phyloP scores from a whole-genome alignment of 2,797 vertebrate genomes.

The Pterois miles region DNA sequence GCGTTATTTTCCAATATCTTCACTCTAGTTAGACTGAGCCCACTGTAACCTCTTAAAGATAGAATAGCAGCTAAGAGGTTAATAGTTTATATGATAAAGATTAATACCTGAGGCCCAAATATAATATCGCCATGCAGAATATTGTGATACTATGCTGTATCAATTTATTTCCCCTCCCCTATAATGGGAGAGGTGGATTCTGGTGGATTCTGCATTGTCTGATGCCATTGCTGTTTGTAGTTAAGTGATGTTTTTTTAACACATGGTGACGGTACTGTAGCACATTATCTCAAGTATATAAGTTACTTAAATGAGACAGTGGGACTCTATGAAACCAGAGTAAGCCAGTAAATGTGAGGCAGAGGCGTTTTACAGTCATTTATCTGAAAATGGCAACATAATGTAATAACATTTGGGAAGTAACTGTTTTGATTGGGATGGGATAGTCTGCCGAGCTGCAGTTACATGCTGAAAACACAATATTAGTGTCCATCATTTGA shows the following conservation, averaged over 20 bases:
- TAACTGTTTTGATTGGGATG: constrained; percentile 86
- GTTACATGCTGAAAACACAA: constrained; percentile 84
- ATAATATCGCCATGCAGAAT: no score
- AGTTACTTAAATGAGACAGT: constrained; percentile 71
- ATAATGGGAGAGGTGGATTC: not conserved
- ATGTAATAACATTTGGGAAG: constrained; percentile 86
- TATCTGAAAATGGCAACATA: constrained; percentile 87
- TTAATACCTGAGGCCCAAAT: no score
- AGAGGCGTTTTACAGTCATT: constrained; percentile 81
- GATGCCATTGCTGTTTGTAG: constrained; percentile 13
- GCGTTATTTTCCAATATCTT: no score
- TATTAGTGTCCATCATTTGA: constrained; percentile 84
- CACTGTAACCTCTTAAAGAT: no score
- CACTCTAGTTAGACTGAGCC: no score
- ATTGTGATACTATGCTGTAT: no score
- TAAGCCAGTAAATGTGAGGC: constrained; percentile 70
- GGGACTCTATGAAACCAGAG: constrained; percentile 73
- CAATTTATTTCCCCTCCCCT: no score
- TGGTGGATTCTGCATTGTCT: constrained; percentile 34
- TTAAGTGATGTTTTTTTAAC: constrained; percentile 48
- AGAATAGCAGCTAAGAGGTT: no score
- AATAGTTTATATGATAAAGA: no score
- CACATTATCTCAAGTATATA: constrained; percentile 71
- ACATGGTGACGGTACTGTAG: constrained; percentile 37
- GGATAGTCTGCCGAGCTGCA: constrained; percentile 81